Evolutionary conservation across 2,888 invertebrate genomes (phyloP).

Genomic region (Furcula furcula): DNA sequence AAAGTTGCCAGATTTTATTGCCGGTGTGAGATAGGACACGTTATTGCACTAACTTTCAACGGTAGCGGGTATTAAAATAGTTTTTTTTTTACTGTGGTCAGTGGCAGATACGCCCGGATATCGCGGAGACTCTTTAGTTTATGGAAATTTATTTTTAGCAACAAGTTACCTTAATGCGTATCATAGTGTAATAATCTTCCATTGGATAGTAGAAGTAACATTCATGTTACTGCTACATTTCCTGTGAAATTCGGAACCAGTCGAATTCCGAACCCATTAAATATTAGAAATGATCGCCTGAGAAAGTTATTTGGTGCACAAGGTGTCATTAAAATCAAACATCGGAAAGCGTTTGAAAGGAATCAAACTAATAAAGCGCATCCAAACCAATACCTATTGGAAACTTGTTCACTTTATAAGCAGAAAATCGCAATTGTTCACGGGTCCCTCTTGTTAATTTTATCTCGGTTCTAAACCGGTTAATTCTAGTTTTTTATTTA

Average conservation of each 20-base stretch:
- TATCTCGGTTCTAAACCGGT: not conserved
- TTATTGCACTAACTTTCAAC: constrained; percentile 76
- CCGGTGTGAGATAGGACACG: constrained; percentile 79
- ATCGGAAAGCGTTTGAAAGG: too few species aligned
- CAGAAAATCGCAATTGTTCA: constrained; percentile 4
- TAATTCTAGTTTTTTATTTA: not conserved
- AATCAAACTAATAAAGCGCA: too few species aligned
- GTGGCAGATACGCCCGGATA: constrained; percentile 37
- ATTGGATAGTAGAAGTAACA: constrained; percentile 4
- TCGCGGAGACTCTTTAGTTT: constrained; percentile 30
- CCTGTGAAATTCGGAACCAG: too few species aligned
- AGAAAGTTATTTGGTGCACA: constrained; percentile 1
- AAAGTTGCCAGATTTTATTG: constrained; percentile 78
- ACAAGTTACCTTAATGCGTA: not conserved
- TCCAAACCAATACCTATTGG: too few species aligned
- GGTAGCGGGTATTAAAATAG: constrained; percentile 68
- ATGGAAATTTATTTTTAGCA: constrained; percentile 29
- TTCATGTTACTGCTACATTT: constrained; percentile 12
- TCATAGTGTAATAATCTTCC: not conserved
- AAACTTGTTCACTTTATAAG: too few species aligned
- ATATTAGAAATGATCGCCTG: constrained; percentile 3
- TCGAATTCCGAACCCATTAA: constrained; percentile 18
- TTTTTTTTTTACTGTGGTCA: constrained; percentile 64
- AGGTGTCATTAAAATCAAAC: constrained; percentile 1
- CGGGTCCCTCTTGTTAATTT: constrained; percentile 2